Evolutionary conservation across 1,140 invertebrate genomes (phyloP), one percentile per base, ranked within the genome.

Genomic region (Formica exsecta): DNA sequence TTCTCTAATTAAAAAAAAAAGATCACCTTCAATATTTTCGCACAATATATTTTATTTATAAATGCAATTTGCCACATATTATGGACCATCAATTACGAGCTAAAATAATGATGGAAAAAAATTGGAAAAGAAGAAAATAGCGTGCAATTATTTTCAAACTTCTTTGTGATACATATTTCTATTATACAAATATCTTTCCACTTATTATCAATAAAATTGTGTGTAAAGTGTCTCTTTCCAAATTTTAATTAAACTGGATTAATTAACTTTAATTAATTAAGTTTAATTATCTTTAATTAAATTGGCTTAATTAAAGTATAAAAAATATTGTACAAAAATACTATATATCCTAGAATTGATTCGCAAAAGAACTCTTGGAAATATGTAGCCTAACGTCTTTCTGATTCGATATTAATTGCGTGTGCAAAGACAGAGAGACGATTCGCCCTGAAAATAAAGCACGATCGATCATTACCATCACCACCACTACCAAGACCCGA

Each of bases 371-470:
- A 32, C 36, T 62, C 8, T 62, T 5, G 22, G n/a, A 76, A 76
- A 62, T 13, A 22, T 74, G 2, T 16, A 13, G 22, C 25, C 51
- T 74, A 32, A 74, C 3, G 11, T 79, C 64, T 80, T 36, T n/a
- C n/a, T 36, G 8, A 38, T 9, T 66, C 29, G 22, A 57, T 22
- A 29, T 29, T 65, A 19, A 44, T 57, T 70, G 77, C 65, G 48
- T 48, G 16, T 22, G 22, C 36, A 41, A 80, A 38, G 54, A 73
- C 19, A 38, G 13, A n/a, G 25, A n/a, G n/a, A 57, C 22, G 65
- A 77, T 85, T 77, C 61, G 44, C 2, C 51, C 66, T 64, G 75
- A 68, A 85, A 89, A 89, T 89, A 85, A 89, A 89, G 64, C 25
- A 16, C 22, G 48, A 89, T 89, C 86, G 80, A 89, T 89, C 57